Conservation (phyloP, 2,888 invertebrate genomes). For the Ochlodes sylvanus region DNA sequence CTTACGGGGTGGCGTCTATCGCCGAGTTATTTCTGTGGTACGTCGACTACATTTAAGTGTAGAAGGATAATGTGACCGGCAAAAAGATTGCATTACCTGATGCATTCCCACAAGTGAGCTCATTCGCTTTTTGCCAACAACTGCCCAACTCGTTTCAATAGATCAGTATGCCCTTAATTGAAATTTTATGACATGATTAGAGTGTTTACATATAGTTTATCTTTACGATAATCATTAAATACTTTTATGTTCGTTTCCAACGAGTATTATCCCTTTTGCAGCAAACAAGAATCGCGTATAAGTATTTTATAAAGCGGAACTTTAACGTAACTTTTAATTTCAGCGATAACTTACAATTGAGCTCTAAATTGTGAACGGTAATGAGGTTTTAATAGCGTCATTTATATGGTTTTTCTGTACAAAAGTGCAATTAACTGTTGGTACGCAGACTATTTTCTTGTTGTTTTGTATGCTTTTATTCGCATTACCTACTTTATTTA, state of each 20-base stretch:
- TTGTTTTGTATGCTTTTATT: slow-evolving; percentile 8
- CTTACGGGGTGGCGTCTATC: slow-evolving; percentile 47
- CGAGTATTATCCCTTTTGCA: slow-evolving; percentile 33
- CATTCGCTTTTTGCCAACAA: slow-evolving; percentile 60
- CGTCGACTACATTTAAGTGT: slow-evolving; percentile 52
- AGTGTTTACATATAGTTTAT: slow-evolving; percentile 42
- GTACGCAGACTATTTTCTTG: slow-evolving; percentile 1
- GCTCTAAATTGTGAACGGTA: slow-evolving; percentile 26
- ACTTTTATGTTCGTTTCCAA: slow-evolving; percentile 32
- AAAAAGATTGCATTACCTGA: slow-evolving; percentile 73
- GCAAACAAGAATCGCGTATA: slow-evolving; percentile 27
- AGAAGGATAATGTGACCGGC: slow-evolving; percentile 59
- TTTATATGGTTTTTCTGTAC: slow-evolving; percentile 24
- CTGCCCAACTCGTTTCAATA: slow-evolving; percentile 42
- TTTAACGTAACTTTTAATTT: slow-evolving; percentile 28
- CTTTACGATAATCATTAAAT: slow-evolving; percentile 33
- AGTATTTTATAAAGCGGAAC: slow-evolving; percentile 26
- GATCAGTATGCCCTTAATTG: slow-evolving; percentile 45
- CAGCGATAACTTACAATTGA: slow-evolving; percentile 26
- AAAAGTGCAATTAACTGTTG: slow-evolving; percentile 17
- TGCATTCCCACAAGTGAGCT: slow-evolving; percentile 72
- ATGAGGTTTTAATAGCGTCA: slow-evolving; percentile 29
- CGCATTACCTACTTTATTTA: not conserved
- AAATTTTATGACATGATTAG: slow-evolving; percentile 47
- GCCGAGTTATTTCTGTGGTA: slow-evolving; percentile 51